Conservation (phyloP, 2,888 invertebrate species). For the Nebria salina region DNA sequence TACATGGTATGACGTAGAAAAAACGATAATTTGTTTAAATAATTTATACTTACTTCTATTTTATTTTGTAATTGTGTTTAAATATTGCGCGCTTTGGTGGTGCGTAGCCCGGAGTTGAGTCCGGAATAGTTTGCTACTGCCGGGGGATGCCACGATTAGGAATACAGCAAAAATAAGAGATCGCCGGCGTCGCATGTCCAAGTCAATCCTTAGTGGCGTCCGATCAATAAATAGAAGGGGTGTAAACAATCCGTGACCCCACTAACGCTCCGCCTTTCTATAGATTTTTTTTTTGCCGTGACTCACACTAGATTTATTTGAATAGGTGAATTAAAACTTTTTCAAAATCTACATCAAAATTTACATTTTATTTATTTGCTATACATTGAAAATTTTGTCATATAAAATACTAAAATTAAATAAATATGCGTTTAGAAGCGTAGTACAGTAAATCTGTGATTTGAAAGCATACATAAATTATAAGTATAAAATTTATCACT, state of each 20-base stretch:
- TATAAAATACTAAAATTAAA: no score
- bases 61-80: background rate
- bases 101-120: slow-evolving; percentile 26
- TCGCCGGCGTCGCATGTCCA: slow-evolving; percentile 31
- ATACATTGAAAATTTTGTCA: background rate
- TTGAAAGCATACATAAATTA: no score
- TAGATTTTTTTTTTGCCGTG: slow-evolving; percentile 20
- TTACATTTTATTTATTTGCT: background rate
- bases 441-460: no score
- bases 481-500: no score
- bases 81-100: slow-evolving; percentile 18
- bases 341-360: background rate
- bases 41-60: no score
- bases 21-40: no score
- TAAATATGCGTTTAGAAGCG: no score
- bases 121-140: slow-evolving; percentile 31
- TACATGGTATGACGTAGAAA: no score
- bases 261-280: slow-evolving; percentile 22
- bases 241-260: background rate
- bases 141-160: slow-evolving; percentile 39
- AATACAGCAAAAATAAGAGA: slow-evolving; percentile 12
- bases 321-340: background rate
- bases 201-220: slow-evolving; percentile 25
- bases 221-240: slow-evolving; percentile 39
- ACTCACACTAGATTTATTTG: background rate